Evolutionary conservation across 2,888 invertebrate genomes (phyloP).

Genomic region (Lydus trimaculatus): DNA sequence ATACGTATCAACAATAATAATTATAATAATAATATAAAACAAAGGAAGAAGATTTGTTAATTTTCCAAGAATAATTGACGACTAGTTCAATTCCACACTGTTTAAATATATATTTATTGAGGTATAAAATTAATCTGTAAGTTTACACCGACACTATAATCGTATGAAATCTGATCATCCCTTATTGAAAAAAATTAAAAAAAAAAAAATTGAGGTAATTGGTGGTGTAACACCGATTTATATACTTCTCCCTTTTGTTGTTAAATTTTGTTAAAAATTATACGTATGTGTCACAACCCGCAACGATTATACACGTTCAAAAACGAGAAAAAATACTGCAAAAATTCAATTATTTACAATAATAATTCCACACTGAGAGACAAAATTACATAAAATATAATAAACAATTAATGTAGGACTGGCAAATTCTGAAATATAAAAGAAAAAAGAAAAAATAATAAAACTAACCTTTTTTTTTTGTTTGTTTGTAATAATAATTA

Average conservation of each 20-base stretch:
- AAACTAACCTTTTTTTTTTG: constrained; percentile 57
- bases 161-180: too few relatives aligned
- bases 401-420: constrained; percentile 28
- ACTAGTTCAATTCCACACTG: constrained; percentile 46
- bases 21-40: too few relatives aligned
- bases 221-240: constrained; percentile 49
- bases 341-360: constrained; percentile 28
- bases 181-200: too few relatives aligned
- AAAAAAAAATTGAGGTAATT: too few relatives aligned
- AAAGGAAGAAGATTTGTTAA: constrained; percentile 15
- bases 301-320: constrained; percentile 50
- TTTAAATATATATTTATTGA: too few relatives aligned
- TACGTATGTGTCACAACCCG: constrained; percentile 55
- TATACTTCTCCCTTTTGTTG: constrained; percentile 43
- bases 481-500: neutral
- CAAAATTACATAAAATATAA: constrained; percentile 36
- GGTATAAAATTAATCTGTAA: constrained; percentile 33
- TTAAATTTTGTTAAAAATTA: constrained; percentile 9
- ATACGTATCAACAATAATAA: constrained; percentile 14
- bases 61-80: constrained; percentile 38
- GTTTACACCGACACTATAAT: too few relatives aligned
- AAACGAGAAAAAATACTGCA: too few relatives aligned
- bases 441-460: constrained; percentile 42
- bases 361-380: constrained; percentile 41
- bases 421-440: constrained; percentile 39